Evolutionary conservation across 2,113 vertebrate genomes (phyloP), one percentile per base, ranked within the genome.

Genomic region (Numida meleagris): DNA sequence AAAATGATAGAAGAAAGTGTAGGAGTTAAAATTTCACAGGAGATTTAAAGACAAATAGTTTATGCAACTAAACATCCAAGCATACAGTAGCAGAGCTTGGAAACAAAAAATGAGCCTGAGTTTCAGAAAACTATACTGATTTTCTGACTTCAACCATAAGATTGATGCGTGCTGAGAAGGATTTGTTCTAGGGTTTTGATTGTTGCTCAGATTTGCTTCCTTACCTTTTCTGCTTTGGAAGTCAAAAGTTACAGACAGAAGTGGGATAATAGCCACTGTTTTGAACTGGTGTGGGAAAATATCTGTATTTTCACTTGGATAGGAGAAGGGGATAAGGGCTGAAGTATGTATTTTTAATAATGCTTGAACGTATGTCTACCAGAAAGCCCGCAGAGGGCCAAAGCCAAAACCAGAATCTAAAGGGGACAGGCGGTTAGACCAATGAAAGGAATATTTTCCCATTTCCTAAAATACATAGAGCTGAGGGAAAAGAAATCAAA

Each of bases 361-460:
- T 6, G 16, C 45, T 58, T 85, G 50, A 73, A 79, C 53, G 10
- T 48, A 40, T 31, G 68, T 68, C 53, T 63, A 58, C 33, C 25
- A 58, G 40, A 43, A 93, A 94, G 65, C 0, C 46, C 58, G 57
- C 70, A 75, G 42, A 2, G 15, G 19, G 65, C 33, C 33, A 90
- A 90, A 86, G 27, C 40, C 61, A 95, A 68, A 70, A 33, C 10
- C 42, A 81, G 71, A 85, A 89, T 61, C 75, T 45, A 51, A 65
- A 85, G 34, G 23, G 18, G 59, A 57, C 1, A 51, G 31, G 25
- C 0, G 1, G 10, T 12, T 16, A 79, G 86, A 88, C 31, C n/a
- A 40, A 29, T 5, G 14, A 70, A 79, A 27, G 10, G 13, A 65
- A 36, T 36, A 31, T 31, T 33, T 61, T 53, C 40, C 62, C 14